Evolutionary conservation across 1,140 invertebrate genomes (phyloP).

Genomic region (Orchestia grillus): DNA sequence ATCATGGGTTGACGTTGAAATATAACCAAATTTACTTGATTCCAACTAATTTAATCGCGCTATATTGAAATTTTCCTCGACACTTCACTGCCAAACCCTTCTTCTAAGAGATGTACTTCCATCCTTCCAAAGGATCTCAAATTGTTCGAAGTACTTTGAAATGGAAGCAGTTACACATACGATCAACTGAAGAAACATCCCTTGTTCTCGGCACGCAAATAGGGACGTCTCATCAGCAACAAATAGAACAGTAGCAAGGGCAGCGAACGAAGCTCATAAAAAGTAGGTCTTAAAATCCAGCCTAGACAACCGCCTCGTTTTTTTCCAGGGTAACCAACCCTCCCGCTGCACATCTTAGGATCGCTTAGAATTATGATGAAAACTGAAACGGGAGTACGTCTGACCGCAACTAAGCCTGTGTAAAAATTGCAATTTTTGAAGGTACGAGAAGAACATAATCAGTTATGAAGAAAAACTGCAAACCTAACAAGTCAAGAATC

Average conservation of each 20-base stretch:
- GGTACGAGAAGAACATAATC: neutral
- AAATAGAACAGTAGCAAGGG: constrained; percentile 40
- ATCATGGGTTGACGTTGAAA: too few species aligned
- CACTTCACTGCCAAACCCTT: neutral
- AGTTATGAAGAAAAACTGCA: neutral
- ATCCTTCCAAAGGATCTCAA: neutral
- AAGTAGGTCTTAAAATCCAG: constrained; percentile 40
- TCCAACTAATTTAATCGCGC: too few species aligned
- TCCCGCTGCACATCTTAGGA: neutral
- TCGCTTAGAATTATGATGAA: neutral
- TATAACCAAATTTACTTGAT: too few species aligned
- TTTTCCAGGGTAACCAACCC: constrained; percentile 32
- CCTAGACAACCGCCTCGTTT: constrained; percentile 30
- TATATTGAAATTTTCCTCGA: neutral
- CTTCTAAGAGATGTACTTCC: neutral
- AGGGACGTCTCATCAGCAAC: neutral
- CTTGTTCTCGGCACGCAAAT: constrained; percentile 24
- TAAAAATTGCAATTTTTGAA: neutral
- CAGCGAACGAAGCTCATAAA: neutral
- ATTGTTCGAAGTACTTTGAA: neutral
- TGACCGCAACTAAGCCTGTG: neutral
- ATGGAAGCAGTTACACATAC: neutral
- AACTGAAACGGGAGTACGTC: neutral
- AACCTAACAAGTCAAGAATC: neutral
- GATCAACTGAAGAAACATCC: neutral